Base-by-base conservation (phyloP, 2,797 vertebrate species). In the Dendrocincla fuliginosa region DNA sequence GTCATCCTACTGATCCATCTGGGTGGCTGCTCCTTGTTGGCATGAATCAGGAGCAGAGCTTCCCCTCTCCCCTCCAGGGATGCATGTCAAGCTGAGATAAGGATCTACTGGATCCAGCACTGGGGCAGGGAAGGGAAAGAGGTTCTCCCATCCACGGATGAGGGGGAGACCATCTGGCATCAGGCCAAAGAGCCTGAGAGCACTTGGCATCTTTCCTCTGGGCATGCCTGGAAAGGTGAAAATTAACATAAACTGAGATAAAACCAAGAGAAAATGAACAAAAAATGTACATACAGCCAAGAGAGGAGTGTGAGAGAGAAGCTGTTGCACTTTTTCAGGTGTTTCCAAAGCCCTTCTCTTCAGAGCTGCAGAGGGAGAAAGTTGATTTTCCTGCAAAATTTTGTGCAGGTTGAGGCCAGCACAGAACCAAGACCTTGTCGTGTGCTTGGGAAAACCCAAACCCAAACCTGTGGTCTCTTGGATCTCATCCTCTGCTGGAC, bases 181-280 rank as follows among this genome's bases (percentile, higher is more conserved):
- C 69, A 33, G 64, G 79, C 60, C 59, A 25, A 46, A 32, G 33
- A 53, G 77, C 84, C 65, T 3, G 2, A 33, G 61, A 87, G 78
- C 78, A 81, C 32, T 49, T 70, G 0, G 0, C 0, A 0, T 33
- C 39, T 11, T 2, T 13, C 0, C 6, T 33, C 32, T 3, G 11
- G n/a, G 71, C 76, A 28, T 1, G 30, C 61, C 69, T 70, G 50
- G 18, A 52, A 76, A 64, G 8, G 10, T 32, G 50, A 11, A 76
- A 87, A 70, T 70, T 64, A 76, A 41, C 70, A 82, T n/a, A 64
- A 81, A 63, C 64, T 41, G 0, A 70, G 83, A 76, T 41, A 70
- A 87, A 70, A 39, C 4, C 39, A 22, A 16, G 44, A 65, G 17
- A 56, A 71, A 49, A 90, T 53, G 16, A 49, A 30, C 56, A 63